phyloP scores from a whole-genome alignment of 2,888 invertebrate genomes.

The Melanargia galathea region DNA sequence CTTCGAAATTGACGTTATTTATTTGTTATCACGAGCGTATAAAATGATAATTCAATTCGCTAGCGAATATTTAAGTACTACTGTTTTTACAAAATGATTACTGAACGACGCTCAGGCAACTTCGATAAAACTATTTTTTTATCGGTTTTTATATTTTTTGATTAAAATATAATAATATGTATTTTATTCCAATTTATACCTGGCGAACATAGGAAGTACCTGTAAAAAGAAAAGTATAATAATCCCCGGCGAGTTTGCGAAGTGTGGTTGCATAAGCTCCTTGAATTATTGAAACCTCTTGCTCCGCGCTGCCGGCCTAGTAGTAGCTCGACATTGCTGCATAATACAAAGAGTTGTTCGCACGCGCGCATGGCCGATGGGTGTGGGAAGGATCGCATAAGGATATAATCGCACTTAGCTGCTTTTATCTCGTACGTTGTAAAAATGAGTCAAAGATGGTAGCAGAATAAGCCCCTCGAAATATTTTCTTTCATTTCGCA shows the following conservation, averaged over 20 bases:
- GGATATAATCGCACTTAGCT: not conserved
- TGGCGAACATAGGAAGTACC: slow-evolving; percentile 28
- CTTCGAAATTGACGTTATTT: not conserved
- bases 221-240: slow-evolving; percentile 37
- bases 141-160: too few relatives aligned
- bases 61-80: too few relatives aligned
- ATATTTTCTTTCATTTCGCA: too few relatives aligned
- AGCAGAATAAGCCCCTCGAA: too few relatives aligned
- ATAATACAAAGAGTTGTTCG: slow-evolving; percentile 49
- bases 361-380: slow-evolving; percentile 7
- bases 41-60: too few relatives aligned
- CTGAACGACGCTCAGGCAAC: too few relatives aligned
- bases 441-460: not conserved
- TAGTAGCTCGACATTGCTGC: slow-evolving; percentile 54
- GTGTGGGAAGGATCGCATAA: not conserved
- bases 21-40: too few relatives aligned
- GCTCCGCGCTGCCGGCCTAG: slow-evolving; percentile 53
- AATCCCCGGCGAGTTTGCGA: slow-evolving; percentile 24
- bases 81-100: too few relatives aligned
- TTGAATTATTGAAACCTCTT: slow-evolving; percentile 64
- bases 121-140: too few relatives aligned
- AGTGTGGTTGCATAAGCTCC: slow-evolving; percentile 40
- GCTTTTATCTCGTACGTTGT: not conserved
- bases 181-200: not conserved
- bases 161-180: too few relatives aligned